Base-by-base conservation (phyloP, 2,888 invertebrate species). In the Gisinianus flammeolus region DNA sequence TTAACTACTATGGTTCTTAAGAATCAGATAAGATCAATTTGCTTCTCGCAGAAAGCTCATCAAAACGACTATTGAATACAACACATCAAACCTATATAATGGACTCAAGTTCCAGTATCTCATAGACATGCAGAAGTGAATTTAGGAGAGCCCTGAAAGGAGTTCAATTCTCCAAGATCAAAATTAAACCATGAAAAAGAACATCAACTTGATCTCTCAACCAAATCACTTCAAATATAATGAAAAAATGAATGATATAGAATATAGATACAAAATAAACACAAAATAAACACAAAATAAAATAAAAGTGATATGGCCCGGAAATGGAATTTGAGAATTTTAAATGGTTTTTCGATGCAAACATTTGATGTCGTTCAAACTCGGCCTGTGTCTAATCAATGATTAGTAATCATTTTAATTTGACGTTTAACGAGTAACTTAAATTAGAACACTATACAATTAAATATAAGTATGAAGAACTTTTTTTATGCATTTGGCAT, bases 21-120 rank as follows among this genome's bases (percentile, higher is more conserved):
- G n/a, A 54, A 12, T 54, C 54, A 54, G 54, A 54, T 54, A 54
- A 54, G 54, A 54, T 54, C 54, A 54, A 54, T n/a, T n/a, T n/a
- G 54, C 54, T 54, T 54, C 54, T n/a, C 54, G 3, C 4, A 8
- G 6, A n/a, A n/a, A n/a, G 4, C 4, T 54, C 54, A 54, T 54
- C 54, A 54, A 54, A 16, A 16, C n/a, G 54, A n/a, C 54, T 54
- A 54, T 8, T 5, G n/a, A 16, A 54, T 54, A n/a, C 54, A 54
- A 16, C 54, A 12, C 54, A 54, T 54, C 54, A 16, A 54, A 54
- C n/a, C 54, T 54, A 16, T n/a, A 54, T 10, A 44, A 16, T 44
- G 8, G 16, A 44, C 44, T 16, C 6, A 44, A 44, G 54, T n/a
- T n/a, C n/a, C n/a, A n/a, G n/a, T n/a, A n/a, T n/a, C n/a, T n/a